Evolutionary conservation across 2,888 invertebrate species (phyloP).

Genomic region (Actias luna): DNA sequence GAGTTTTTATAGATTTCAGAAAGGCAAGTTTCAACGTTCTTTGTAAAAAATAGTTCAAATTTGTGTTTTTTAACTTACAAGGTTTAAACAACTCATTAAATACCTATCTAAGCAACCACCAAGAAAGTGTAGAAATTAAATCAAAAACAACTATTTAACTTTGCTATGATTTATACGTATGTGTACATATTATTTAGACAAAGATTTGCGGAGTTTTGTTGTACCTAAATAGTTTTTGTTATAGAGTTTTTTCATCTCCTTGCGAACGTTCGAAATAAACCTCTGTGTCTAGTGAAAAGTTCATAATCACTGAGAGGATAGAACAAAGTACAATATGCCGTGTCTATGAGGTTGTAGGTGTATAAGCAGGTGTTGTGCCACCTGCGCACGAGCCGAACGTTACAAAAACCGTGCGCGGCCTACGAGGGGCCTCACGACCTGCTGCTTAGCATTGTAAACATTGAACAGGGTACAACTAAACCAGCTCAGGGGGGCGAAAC

Average conservation of each 20-base stretch:
- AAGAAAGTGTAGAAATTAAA: neutral
- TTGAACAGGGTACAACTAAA: slow-evolving; percentile 11
- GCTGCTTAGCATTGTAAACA: slow-evolving; percentile 18
- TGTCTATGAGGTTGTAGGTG: slow-evolving; percentile 55
- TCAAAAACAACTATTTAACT: no score
- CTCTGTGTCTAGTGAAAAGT: neutral
- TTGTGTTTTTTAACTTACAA: neutral
- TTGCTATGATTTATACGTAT: no score
- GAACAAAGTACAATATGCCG: slow-evolving; percentile 61
- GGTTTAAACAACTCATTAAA: neutral
- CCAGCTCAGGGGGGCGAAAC: slow-evolving; percentile 8
- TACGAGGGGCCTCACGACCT: slow-evolving; percentile 37
- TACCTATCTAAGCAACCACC: neutral
- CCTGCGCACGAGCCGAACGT: slow-evolving; percentile 76
- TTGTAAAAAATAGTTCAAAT: neutral
- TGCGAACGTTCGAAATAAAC: neutral
- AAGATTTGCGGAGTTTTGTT: no score
- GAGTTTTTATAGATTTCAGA: neutral
- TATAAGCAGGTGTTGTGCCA: slow-evolving; percentile 79
- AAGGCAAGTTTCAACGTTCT: neutral
- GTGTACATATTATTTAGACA: no score
- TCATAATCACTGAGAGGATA: slow-evolving; percentile 24
- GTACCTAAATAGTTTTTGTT: no score
- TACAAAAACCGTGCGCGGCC: slow-evolving; percentile 66
- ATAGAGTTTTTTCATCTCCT: neutral